phyloP scores from a whole-genome alignment of 2,113 vertebrate species.

The Serilophus lunatus region DNA sequence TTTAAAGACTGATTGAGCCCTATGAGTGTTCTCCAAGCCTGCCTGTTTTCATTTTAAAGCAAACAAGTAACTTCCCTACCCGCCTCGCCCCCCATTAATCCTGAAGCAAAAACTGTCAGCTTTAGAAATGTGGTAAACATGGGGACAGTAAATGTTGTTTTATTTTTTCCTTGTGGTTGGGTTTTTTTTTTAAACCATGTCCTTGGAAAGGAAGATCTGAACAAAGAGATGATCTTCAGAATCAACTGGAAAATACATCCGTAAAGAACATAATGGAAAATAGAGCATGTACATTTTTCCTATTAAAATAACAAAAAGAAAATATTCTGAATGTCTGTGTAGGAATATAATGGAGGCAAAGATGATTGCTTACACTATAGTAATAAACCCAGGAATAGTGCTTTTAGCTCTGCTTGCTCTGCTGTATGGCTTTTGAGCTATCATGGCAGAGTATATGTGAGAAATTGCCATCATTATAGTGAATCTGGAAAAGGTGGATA shows the following conservation, averaged over 20 bases:
- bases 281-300: background rate
- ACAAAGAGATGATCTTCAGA: background rate
- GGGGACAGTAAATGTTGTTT: background rate
- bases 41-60: conserved; percentile 5
- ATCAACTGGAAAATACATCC: background rate
- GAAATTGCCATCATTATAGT: background rate
- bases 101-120: background rate
- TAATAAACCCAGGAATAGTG: background rate
- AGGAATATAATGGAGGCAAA: background rate
- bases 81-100: background rate
- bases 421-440: background rate
- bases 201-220: background rate
- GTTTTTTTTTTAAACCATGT: background rate
- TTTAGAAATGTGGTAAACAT: background rate
- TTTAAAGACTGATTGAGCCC: background rate
- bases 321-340: background rate
- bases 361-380: background rate
- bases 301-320: background rate
- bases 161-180: background rate
- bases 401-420: background rate
- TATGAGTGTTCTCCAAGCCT: background rate
- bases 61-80: background rate
- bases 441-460: background rate
- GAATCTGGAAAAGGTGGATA: background rate
- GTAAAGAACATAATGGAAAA: background rate